Percentiles rank a stretch among this genome's conserved stretches.
These are phyloP conservation scores for Remorina albescens DNA, from an alignment of 2,797 vertebrate species.

Conservation along the genomic window DNA sequence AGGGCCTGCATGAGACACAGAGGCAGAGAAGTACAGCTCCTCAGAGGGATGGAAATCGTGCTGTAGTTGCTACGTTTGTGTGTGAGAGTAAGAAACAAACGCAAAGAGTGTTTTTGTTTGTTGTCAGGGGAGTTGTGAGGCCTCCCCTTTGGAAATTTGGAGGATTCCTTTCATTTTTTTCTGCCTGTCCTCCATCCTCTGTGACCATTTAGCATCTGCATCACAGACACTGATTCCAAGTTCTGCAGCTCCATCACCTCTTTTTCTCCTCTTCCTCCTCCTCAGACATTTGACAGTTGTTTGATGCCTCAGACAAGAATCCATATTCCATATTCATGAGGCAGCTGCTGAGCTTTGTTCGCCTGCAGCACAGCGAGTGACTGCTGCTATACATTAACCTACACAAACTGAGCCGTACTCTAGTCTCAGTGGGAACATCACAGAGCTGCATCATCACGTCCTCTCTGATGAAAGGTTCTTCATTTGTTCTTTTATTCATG, in stretches of 20 bases:
- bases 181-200: too few relatives aligned
- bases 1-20: slow-evolving; percentile 14
- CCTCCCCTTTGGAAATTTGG: not conserved
- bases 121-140: too few relatives aligned
- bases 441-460: not conserved
- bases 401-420: not conserved
- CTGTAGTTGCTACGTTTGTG: not conserved
- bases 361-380: slow-evolving; percentile 14
- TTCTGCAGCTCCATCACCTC: not conserved
- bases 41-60: not conserved
- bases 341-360: slow-evolving; percentile 16
- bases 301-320: not conserved
- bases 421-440: not conserved
- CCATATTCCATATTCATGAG: slow-evolving; percentile 22
- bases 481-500: not conserved
- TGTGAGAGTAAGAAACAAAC: not conserved
- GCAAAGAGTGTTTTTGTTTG: not conserved
- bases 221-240: not conserved
- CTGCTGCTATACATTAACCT: slow-evolving; percentile 23
- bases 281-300: not conserved
- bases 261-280: not conserved
- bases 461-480: not conserved
- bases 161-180: not conserved
- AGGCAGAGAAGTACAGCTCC: not conserved
- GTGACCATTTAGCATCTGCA: not conserved